phyloP scores from a whole-genome alignment of 2,113 vertebrate species.

The Pycnonotus jocosus region DNA sequence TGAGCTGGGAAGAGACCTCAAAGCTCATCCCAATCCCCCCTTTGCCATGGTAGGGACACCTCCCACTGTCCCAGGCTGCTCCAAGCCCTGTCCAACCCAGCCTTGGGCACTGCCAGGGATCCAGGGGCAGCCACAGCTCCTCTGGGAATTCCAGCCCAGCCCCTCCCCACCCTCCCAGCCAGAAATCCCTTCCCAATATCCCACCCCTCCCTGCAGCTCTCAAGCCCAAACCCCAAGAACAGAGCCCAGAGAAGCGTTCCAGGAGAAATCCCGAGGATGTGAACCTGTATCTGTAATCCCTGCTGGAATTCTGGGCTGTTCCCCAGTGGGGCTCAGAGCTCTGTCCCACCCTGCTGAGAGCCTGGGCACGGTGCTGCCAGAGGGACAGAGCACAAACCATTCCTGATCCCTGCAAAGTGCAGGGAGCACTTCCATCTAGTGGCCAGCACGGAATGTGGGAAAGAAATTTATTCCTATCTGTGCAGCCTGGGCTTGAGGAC shows the following conservation, averaged over 20 bases:
- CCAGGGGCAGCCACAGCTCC: not conserved
- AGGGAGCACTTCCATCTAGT: slow-evolving; percentile 44
- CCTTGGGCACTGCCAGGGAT: not conserved
- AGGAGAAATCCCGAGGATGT: not conserved
- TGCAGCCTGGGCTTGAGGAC: not conserved
- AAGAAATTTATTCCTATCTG: fast-evolving
- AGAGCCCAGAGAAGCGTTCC: not conserved
- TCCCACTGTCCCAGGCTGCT: not conserved
- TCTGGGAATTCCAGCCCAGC: not conserved
- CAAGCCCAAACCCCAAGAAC: fast-evolving
- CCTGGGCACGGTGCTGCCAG: fast-evolving
- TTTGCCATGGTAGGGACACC: not conserved
- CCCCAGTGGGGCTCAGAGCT: not conserved
- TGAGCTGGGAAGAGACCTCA: too few relatives aligned
- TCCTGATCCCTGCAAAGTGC: not conserved
- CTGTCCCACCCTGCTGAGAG: not conserved
- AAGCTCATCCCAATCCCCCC: not conserved
- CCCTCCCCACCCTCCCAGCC: not conserved
- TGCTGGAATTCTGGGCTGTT: not conserved
- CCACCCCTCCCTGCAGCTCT: not conserved
- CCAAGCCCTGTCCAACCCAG: not conserved
- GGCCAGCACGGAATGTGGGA: not conserved
- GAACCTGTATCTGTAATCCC: not conserved
- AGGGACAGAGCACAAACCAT: fast-evolving
- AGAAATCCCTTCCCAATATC: not conserved